These are phyloP conservation scores for Gallinago paraguaiae DNA, from an alignment of 2,113 vertebrate genomes.

Conservation along the genomic window DNA sequence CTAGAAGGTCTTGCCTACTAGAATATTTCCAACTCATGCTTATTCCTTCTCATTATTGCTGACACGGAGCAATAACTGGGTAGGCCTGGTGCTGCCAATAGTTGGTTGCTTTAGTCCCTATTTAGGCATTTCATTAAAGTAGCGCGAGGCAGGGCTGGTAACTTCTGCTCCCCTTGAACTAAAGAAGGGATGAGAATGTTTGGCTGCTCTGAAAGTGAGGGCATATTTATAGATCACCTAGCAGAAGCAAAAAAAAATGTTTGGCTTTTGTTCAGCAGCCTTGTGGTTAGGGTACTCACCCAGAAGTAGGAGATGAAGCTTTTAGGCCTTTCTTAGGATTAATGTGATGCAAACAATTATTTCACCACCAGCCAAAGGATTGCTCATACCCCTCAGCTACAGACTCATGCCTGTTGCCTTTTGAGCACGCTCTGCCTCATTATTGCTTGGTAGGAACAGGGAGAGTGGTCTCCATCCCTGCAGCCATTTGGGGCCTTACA, in stretches of 20 bases:
- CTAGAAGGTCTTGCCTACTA: slow-evolving; percentile 8
- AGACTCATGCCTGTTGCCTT: not conserved
- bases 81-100: not conserved
- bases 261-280: not conserved
- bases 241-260: not conserved
- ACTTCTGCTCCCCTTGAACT: not conserved
- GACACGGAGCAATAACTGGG: not conserved
- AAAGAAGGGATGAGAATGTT: not conserved
- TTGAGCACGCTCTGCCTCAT: not conserved
- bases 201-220: not conserved
- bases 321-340: not conserved
- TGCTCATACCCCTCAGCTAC: not conserved
- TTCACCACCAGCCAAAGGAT: not conserved
- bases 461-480: not conserved
- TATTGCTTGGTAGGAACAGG: not conserved
- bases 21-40: not conserved
- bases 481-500: not conserved
- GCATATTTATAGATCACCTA: not conserved
- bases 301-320: not conserved
- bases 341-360: not conserved
- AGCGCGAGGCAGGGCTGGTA: not conserved
- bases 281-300: not conserved
- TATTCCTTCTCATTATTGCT: not conserved
- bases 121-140: not conserved
- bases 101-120: not conserved